phyloP scores from a whole-genome alignment of 2,113 vertebrate species.

The Clinocottus analis region DNA sequence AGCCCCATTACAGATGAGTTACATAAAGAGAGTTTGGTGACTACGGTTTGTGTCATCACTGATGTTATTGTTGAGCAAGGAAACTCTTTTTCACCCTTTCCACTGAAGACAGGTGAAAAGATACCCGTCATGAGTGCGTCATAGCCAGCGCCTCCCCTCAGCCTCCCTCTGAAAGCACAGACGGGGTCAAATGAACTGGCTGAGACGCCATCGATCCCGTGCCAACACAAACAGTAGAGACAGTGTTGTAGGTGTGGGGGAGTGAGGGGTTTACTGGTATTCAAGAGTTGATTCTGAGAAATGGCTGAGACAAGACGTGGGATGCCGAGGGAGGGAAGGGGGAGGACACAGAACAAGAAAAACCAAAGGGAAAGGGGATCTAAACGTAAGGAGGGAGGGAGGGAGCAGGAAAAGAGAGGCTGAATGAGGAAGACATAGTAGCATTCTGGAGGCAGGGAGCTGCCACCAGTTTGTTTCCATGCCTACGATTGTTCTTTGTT shows the following conservation, averaged over 20 bases:
- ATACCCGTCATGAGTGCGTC: slow-evolving; percentile 12
- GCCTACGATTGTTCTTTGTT: slow-evolving; percentile 18
- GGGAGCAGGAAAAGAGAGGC: background rate
- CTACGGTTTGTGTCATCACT: background rate
- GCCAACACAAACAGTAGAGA: slow-evolving; percentile 58
- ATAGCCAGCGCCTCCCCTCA: background rate
- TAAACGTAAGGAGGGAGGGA: background rate
- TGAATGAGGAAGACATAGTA: slow-evolving; percentile 17
- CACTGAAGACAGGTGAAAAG: slow-evolving; percentile 25
- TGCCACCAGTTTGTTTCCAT: slow-evolving; percentile 46
- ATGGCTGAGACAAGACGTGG: slow-evolving; percentile 20
- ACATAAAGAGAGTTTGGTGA: background rate
- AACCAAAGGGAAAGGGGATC: slow-evolving; percentile 8
- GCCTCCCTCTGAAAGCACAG: slow-evolving; percentile 16
- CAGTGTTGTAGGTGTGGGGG: slow-evolving; percentile 56
- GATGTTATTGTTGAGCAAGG: slow-evolving; percentile 4
- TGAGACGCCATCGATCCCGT: slow-evolving; percentile 46
- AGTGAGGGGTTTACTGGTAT: background rate
- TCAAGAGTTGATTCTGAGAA: slow-evolving; percentile 48
- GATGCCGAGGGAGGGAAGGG: slow-evolving; percentile 3
- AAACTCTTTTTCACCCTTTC: background rate
- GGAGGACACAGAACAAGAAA: background rate
- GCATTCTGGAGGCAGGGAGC: slow-evolving; percentile 40
- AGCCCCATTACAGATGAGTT: slow-evolving; percentile 4
- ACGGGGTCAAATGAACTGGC: slow-evolving; percentile 42